Base-by-base conservation (phyloP, 1,140 invertebrate genomes). In the Drosophila arawakana region DNA sequence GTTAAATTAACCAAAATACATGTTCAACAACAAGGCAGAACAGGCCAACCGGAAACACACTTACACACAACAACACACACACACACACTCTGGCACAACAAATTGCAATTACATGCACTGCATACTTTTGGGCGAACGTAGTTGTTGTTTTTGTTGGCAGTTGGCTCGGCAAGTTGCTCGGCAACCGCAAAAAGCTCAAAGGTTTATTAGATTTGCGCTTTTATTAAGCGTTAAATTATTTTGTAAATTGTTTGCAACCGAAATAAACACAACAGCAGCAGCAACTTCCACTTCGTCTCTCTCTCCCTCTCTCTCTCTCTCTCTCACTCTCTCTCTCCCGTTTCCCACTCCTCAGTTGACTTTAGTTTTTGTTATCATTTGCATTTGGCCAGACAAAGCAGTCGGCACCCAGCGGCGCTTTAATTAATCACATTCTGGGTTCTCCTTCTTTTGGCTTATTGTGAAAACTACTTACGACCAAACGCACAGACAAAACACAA, bases 141-240 rank as follows among this genome's bases (percentile, higher is more conserved):
- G 59, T 44, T 58, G 73, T 62, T 11, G 69, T 54, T 63, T 54
- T 18, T 52, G 60, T 46, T 65, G 39, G 59, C 25, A 25, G 58
- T 69, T 76, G 73, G 60, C 54, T 58, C 25, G 54, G 57, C 62
- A 41, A 66, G 49, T 73, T 73, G 62, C 60, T 67, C 43, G 49
- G 61, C 49, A 67, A 52, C 80, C 80, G 55, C 84, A 81, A 88
- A 79, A 77, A 83, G 84, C 83, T 88, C 85, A 89, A 89, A 89
- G 84, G 84, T 89, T 89, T 89, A 89, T 89, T 89, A 89, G 84
- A 89, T 89, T 89, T 89, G 75, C 55, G 78, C 84, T 73, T 89
- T 89, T 89, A 89, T 89, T 89, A 89, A 89, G 84, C 84, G 84
- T 89, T 89, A 89, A 89, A 89, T 89, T 89, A 89, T 89, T 89